These are phyloP conservation scores for Bolinopsis microptera DNA, from an alignment of 37 sponge, comb jelly and placozoan species.

Conservation along the genomic window DNA sequence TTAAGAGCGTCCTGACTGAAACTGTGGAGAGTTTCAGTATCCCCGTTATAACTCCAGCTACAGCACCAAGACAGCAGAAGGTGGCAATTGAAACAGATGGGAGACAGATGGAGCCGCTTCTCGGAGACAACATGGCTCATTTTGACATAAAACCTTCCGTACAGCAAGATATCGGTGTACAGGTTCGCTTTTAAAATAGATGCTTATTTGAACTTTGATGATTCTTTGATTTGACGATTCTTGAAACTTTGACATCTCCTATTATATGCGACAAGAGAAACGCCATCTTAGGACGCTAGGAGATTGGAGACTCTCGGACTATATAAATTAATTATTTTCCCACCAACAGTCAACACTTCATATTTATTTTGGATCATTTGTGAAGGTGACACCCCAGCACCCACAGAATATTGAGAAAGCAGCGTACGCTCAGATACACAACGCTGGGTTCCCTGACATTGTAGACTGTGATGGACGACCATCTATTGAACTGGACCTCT, in stretches of 20 bases:
- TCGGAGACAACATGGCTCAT: constrained; percentile 3
- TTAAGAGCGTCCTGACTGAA: not conserved
- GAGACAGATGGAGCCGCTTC: not conserved
- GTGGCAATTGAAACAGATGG: not conserved
- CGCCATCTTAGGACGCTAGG: no score
- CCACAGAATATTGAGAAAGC: constrained; percentile 48
- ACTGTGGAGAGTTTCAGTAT: not conserved
- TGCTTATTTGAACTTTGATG: not conserved
- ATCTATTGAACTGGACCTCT: constrained; percentile 53
- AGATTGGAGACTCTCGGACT: no score
- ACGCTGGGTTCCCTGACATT: constrained; percentile 45
- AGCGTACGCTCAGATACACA: constrained; percentile 64
- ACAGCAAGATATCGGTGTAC: constrained; percentile 26
- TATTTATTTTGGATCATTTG: no score
- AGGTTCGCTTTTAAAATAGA: constrained; percentile 14
- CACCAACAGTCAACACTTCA: no score
- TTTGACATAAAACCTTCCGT: constrained; percentile 26
- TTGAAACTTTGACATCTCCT: no score
- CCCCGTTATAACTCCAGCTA: not conserved
- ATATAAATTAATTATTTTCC: no score
- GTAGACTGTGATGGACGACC: constrained; percentile 42
- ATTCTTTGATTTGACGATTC: not conserved
- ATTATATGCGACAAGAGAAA: no score
- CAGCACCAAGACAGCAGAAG: not conserved
- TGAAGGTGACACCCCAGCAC: not conserved